Percentiles rank a stretch among this genome's conserved stretches.
phyloP scores from a whole-genome alignment of 2,113 vertebrate species.

The Aphyosemion australe region DNA sequence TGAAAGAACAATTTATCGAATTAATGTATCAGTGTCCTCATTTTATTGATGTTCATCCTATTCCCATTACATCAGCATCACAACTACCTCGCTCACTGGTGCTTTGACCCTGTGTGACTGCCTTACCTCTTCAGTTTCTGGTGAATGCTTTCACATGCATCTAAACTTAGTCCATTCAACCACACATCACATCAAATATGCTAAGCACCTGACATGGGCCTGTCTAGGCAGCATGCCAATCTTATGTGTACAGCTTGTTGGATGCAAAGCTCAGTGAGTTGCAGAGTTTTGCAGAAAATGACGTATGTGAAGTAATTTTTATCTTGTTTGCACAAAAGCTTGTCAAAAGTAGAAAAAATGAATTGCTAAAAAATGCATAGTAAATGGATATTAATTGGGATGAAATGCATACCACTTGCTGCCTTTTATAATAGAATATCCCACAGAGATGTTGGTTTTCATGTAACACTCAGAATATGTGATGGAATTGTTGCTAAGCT shows the following conservation, averaged over 20 bases:
- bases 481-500: no score
- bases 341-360: neutral
- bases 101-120: slow-evolving; percentile 56
- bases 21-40: no score
- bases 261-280: slow-evolving; percentile 12
- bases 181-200: slow-evolving; percentile 72
- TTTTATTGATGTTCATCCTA: no score
- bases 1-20: no score
- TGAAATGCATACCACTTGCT: neutral
- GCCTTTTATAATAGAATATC: no score
- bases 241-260: slow-evolving; percentile 17
- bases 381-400: no score
- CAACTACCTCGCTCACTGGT: neutral
- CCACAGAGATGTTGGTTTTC: no score
- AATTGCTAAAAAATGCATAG: no score
- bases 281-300: neutral
- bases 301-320: neutral
- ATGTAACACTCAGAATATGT: no score
- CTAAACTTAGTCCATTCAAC: slow-evolving; percentile 75
- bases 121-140: slow-evolving; percentile 62
- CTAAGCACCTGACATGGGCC: slow-evolving; percentile 48
- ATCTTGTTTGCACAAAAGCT: neutral
- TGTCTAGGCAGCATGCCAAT: slow-evolving; percentile 25
- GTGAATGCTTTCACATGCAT: slow-evolving; percentile 68
- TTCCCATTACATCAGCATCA: neutral